Percentiles rank a stretch among this genome's conserved stretches.
These are phyloP conservation scores for Centrocercus urophasianus DNA, from an alignment of 2,113 vertebrate genomes.

Conservation along the genomic window DNA sequence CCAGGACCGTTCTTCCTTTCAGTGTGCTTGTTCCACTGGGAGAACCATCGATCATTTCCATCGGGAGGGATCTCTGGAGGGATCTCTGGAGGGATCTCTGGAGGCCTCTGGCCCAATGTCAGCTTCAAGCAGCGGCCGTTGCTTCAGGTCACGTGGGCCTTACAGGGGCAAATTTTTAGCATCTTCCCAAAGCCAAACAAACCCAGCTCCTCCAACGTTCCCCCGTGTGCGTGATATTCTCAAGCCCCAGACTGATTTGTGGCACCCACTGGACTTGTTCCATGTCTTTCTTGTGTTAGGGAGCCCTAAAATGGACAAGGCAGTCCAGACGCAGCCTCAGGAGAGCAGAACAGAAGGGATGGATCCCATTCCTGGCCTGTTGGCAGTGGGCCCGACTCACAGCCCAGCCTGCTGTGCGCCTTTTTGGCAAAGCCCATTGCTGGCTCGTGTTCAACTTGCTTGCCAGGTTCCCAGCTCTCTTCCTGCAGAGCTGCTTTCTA, in stretches of 20 bases:
- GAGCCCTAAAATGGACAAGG: neutral
- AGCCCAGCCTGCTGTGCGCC: neutral
- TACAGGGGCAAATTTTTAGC: neutral
- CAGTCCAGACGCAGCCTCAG: neutral
- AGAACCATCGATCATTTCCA: neutral
- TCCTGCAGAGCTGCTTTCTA: neutral
- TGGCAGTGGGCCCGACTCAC: neutral
- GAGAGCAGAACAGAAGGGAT: neutral
- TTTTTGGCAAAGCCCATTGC: too few species aligned
- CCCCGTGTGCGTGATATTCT: neutral
- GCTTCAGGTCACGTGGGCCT: neutral
- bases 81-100: neutral
- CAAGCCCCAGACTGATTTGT: neutral
- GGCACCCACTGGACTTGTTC: neutral
- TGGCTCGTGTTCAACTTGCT: neutral
- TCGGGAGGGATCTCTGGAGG: neutral
- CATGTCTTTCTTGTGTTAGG: neutral
- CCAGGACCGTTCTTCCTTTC: neutral
- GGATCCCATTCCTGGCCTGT: neutral
- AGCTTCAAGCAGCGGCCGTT: fast-evolving
- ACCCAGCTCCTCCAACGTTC: neutral
- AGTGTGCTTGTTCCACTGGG: neutral
- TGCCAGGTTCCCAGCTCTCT: neutral
- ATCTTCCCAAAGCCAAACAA: neutral
- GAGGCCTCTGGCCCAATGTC: neutral